Evolutionary conservation across 2,888 invertebrate genomes (phyloP).

Genomic region (Sarcophaga rosellei): DNA sequence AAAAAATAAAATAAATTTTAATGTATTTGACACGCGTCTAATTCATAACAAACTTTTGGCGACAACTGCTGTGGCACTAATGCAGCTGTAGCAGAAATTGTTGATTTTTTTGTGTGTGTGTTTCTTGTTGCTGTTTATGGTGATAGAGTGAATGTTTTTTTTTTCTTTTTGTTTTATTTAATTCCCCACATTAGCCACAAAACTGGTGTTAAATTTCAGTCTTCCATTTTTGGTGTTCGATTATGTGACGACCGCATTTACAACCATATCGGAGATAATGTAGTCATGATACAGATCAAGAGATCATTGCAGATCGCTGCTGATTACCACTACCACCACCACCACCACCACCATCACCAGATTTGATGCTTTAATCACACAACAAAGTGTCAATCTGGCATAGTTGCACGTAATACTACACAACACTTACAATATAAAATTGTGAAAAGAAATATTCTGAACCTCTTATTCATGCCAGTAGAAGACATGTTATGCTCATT

Average conservation of each 20-base stretch:
- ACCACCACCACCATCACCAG: neutral
- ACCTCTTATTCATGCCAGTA: conserved; percentile 2
- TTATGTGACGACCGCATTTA: conserved; percentile 43
- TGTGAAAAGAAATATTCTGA: conserved; percentile 29
- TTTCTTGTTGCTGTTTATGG: conserved; percentile 48
- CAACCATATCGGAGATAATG: conserved; percentile 32
- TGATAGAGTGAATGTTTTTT: conserved; percentile 48
- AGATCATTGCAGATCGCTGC: neutral
- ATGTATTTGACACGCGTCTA: conserved; percentile 67
- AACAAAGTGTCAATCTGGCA: conserved; percentile 53
- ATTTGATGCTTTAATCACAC: conserved; percentile 35
- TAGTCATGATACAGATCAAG: conserved; percentile 32
- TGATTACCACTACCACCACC: no score
- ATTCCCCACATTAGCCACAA: neutral
- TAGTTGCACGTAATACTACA: conserved; percentile 53
- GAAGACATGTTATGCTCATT: conserved; percentile 7
- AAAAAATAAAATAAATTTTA: conserved; percentile 29
- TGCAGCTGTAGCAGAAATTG: conserved; percentile 38
- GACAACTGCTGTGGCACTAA: neutral
- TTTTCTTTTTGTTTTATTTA: conserved; percentile 1
- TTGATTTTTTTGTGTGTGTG: neutral
- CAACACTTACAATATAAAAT: neutral
- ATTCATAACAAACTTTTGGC: conserved; percentile 46
- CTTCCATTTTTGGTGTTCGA: conserved; percentile 52
- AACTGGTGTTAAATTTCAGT: conserved; percentile 60